These are phyloP conservation scores for Ericerus pela DNA, from an alignment of 1,140 invertebrate genomes.

Conservation along the genomic window DNA sequence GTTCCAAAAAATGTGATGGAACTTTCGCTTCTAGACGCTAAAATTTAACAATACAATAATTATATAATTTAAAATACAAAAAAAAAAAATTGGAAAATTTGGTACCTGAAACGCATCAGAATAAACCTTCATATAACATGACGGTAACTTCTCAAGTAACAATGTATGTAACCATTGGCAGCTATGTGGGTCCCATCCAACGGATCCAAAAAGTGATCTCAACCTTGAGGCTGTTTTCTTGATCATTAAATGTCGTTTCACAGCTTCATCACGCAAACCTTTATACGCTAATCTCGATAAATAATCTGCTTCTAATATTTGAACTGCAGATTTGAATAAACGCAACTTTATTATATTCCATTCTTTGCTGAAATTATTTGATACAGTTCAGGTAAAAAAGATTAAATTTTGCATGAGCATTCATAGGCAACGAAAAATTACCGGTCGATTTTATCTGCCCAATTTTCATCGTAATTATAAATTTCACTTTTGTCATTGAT, in stretches of 20 bases:
- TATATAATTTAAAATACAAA: neutral
- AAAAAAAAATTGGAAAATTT: slow-evolving; percentile 2
- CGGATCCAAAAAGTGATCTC: slow-evolving; percentile 45
- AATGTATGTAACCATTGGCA: slow-evolving; percentile 64
- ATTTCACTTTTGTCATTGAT: neutral
- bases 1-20: neutral
- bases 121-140: slow-evolving; percentile 54
- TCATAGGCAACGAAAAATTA: neutral
- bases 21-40: slow-evolving; percentile 2
- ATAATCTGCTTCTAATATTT: slow-evolving; percentile 53
- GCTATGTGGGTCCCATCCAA: slow-evolving; percentile 51
- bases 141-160: slow-evolving; percentile 52
- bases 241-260: slow-evolving; percentile 47
- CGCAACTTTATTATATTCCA: slow-evolving; percentile 50
- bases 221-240: slow-evolving; percentile 55
- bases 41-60: neutral
- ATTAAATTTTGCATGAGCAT: neutral
- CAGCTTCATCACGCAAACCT: slow-evolving; percentile 42
- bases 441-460: neutral
- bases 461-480: neutral
- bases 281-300: slow-evolving; percentile 46
- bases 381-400: neutral
- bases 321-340: slow-evolving; percentile 48
- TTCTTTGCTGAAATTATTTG: slow-evolving; percentile 34
- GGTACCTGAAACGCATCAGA: slow-evolving; percentile 53